A percentile compares a stretch with the other conserved stretches of the same genome.
phyloP scores from a whole-genome alignment of 1,140 invertebrate genomes.

The Ericerus pela region DNA sequence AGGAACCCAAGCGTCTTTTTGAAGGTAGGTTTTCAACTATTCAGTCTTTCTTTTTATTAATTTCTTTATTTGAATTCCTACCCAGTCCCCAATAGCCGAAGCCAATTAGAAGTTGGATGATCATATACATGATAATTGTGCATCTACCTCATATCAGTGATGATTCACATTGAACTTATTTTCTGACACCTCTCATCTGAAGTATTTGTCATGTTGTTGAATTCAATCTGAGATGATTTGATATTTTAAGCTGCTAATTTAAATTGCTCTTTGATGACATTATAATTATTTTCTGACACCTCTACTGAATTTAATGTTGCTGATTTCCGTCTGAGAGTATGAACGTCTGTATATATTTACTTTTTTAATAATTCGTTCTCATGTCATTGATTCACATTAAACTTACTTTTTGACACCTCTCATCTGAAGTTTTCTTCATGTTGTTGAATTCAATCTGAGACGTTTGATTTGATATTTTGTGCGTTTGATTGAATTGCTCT shows the following conservation, averaged over 20 bases:
- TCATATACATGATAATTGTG: too few species aligned
- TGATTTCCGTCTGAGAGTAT: not conserved
- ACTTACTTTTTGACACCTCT: constrained; percentile 55
- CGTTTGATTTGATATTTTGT: not conserved
- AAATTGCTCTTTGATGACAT: constrained; percentile 20
- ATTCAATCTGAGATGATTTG: not conserved
- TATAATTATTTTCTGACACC: not conserved
- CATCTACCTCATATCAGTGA: too few species aligned
- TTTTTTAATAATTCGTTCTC: too few species aligned
- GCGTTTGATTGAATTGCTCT: not conserved
- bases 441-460: not conserved
- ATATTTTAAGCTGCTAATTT: not conserved
- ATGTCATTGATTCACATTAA: too few species aligned
- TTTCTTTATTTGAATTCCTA: too few species aligned
- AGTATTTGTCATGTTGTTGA: constrained; percentile 3
- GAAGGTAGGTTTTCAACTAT: constrained; percentile 76
- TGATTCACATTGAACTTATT: too few species aligned
- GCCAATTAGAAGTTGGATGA: too few species aligned
- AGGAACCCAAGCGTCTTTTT: constrained; percentile 91
- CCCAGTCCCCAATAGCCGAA: too few species aligned
- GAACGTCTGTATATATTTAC: too few species aligned
- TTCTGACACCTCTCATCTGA: constrained; percentile 64
- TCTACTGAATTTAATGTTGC: not conserved
- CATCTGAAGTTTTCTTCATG: constrained; percentile 38
- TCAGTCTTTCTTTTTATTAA: too few species aligned